These are phyloP conservation scores for Fulica atra DNA, from an alignment of 2,113 vertebrate species.

Conservation along the genomic window DNA sequence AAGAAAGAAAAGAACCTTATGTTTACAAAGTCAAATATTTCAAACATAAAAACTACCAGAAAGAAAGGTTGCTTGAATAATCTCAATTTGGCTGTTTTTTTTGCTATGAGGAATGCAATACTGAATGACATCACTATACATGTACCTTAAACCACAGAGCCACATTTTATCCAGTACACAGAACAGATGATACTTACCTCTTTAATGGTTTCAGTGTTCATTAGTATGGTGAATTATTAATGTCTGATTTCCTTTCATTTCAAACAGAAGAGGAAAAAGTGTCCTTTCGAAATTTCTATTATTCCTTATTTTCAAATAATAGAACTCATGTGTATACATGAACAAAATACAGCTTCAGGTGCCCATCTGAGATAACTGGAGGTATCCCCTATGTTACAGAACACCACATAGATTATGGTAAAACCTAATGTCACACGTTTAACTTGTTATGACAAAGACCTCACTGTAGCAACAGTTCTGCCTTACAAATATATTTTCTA, in stretches of 20 bases:
- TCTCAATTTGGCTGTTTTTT: not conserved
- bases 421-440: not conserved
- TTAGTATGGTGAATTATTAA: not conserved
- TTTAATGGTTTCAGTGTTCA: not conserved
- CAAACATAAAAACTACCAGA: not conserved
- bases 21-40: not conserved
- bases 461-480: not conserved
- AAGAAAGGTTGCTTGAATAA: not conserved
- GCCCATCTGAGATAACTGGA: not conserved
- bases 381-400: not conserved
- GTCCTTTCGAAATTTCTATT: not conserved
- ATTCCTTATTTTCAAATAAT: not conserved
- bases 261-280: not conserved
- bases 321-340: not conserved
- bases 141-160: not conserved
- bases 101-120: not conserved
- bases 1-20: not conserved
- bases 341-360: not conserved
- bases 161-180: not conserved
- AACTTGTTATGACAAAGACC: not conserved
- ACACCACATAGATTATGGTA: not conserved
- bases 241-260: not conserved
- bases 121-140: not conserved
- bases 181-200: not conserved
- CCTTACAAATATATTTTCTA: not conserved